These are phyloP conservation scores for Coregonus suidteri DNA, from an alignment of 2,797 vertebrate species.

Conservation along the genomic window DNA sequence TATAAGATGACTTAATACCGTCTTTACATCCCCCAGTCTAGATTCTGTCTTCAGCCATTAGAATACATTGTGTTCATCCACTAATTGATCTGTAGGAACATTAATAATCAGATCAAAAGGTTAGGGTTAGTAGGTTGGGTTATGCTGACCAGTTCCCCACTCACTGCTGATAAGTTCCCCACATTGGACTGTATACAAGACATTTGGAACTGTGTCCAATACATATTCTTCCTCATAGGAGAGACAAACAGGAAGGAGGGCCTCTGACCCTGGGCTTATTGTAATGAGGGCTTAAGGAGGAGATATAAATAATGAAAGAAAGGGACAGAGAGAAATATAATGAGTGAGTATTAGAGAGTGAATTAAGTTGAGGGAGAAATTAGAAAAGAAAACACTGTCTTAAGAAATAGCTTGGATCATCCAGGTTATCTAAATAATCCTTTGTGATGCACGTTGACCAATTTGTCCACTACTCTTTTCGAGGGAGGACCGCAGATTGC, in stretches of 20 bases:
- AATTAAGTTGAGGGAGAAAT: constrained; percentile 27
- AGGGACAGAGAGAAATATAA: not conserved
- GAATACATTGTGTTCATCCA: not conserved
- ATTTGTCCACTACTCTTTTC: constrained; percentile 51
- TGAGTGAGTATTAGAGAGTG: not conserved
- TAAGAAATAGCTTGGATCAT: constrained; percentile 47
- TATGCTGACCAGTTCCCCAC: not conserved
- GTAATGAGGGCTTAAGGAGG: constrained; percentile 54
- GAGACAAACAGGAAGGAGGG: constrained; percentile 38
- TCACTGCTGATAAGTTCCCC: constrained; percentile 13
- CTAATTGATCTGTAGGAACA: not conserved
- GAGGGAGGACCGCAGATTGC: constrained; percentile 25
- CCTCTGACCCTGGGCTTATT: constrained; percentile 50
- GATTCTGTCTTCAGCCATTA: not conserved
- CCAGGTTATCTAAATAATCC: constrained; percentile 50
- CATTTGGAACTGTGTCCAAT: not conserved
- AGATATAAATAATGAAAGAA: constrained; percentile 24
- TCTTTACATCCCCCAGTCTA: constrained; percentile 25
- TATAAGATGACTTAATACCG: constrained; percentile 25
- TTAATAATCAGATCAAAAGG: not conserved
- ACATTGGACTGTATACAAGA: constrained; percentile 20
- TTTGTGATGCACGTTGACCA: constrained; percentile 69
- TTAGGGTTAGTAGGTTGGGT: not conserved
- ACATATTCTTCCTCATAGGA: constrained; percentile 45
- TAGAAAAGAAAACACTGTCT: constrained; percentile 52